A percentile compares a stretch with the other conserved stretches of the same genome.
These are phyloP conservation scores for Setipinna tenuifilis DNA, from an alignment of 2,797 vertebrate species.

Conservation along the genomic window DNA sequence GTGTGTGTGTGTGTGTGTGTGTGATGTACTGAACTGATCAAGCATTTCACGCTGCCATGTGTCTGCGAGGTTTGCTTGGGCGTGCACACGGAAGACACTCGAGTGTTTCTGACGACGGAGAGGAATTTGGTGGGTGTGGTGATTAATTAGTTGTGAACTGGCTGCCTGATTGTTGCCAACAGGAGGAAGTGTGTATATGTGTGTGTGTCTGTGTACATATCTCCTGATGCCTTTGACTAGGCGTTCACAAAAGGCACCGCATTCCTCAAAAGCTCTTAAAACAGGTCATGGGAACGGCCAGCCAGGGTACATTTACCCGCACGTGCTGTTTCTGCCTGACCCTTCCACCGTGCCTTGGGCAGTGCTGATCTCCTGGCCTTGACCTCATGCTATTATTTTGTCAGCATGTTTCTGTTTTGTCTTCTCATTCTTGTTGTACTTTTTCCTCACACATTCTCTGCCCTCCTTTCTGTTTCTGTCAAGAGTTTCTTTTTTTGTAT, in stretches of 20 bases:
- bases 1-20: conserved; percentile 19
- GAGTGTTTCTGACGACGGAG: conserved; percentile 15
- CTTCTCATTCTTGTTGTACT: neutral
- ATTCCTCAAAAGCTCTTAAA: neutral
- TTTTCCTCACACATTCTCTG: neutral
- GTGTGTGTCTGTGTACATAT: neutral
- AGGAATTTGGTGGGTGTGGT: conserved; percentile 28
- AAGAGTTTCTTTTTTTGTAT: neutral
- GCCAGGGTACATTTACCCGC: neutral
- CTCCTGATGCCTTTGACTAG: neutral
- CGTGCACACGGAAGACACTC: neutral
- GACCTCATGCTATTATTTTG: neutral
- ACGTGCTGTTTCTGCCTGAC: neutral
- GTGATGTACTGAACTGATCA: neutral
- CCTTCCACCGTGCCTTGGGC: neutral
- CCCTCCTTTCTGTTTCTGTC: neutral
- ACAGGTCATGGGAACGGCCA: neutral
- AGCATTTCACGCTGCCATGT: neutral
- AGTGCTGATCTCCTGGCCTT: neutral
- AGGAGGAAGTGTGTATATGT: neutral
- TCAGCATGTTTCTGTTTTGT: neutral
- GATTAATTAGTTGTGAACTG: conserved; percentile 22
- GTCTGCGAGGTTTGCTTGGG: neutral
- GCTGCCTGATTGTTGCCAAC: conserved; percentile 8
- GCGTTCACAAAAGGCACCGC: neutral